Evolutionary conservation across 2,113 vertebrate species (phyloP).

Genomic region (Phyllopteryx taeniolatus): DNA sequence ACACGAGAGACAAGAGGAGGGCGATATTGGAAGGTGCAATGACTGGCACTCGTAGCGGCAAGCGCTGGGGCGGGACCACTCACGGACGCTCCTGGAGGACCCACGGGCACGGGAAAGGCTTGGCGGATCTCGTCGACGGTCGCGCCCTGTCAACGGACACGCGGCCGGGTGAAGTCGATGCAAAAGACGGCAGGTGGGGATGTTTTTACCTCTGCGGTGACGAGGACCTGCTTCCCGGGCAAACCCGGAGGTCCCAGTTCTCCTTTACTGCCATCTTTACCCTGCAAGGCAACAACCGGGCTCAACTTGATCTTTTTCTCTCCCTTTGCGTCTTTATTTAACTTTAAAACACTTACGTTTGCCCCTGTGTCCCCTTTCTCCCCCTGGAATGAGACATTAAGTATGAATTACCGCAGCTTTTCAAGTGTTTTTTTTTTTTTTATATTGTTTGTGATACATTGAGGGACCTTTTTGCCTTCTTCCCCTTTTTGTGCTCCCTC

Average conservation of each 20-base stretch:
- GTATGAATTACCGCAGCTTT: background rate
- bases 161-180: background rate
- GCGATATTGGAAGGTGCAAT: constrained; percentile 23
- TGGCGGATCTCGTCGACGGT: constrained; percentile 66
- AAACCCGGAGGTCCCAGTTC: constrained; percentile 72
- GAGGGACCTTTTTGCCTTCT: constrained; percentile 63
- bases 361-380: constrained; percentile 65
- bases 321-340: background rate
- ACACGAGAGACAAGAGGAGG: constrained; percentile 26
- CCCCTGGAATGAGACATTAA: constrained; percentile 59
- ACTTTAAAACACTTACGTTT: constrained; percentile 54
- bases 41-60: background rate
- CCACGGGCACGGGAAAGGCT: constrained; percentile 71
- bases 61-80: constrained; percentile 23
- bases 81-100: constrained; percentile 71
- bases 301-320: background rate
- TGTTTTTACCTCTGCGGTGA: constrained; percentile 66
- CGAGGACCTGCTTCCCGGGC: constrained; percentile 67
- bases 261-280: constrained; percentile 71
- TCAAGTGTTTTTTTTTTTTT: background rate
- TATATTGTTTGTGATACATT: background rate
- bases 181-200: background rate
- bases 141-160: constrained; percentile 55
- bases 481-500: constrained; percentile 66
- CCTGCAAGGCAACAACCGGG: constrained; percentile 41